phyloP scores from a whole-genome alignment of 2,888 invertebrate genomes.

The Chrysina gloriosa region DNA sequence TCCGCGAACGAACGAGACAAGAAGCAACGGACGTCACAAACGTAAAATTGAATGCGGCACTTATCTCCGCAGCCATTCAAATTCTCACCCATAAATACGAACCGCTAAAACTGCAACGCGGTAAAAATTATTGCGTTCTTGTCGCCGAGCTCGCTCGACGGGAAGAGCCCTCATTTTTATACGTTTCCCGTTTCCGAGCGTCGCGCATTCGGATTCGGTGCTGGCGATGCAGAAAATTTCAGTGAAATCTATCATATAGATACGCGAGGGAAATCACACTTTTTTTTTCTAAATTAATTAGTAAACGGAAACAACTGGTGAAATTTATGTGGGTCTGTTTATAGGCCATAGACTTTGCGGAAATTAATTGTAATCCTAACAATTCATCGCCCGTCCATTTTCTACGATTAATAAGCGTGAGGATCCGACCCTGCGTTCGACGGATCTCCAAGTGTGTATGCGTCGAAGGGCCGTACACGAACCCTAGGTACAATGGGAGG shows the following conservation, averaged over 20 bases:
- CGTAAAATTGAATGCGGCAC: neutral
- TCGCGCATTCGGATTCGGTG: neutral
- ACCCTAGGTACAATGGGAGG: slow-evolving; percentile 44
- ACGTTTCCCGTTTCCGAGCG: neutral
- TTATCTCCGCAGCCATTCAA: slow-evolving; percentile 10
- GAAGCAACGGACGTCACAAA: neutral
- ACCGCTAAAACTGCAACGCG: slow-evolving; percentile 11
- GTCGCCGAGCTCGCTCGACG: neutral
- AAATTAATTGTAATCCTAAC: no score
- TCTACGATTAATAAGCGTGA: neutral
- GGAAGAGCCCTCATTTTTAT: neutral
- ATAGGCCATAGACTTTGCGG: no score
- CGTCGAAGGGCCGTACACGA: slow-evolving; percentile 44
- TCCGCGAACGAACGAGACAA: neutral
- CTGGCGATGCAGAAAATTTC: neutral
- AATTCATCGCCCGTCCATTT: no score
- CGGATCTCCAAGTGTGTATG: neutral
- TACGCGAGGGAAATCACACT: no score
- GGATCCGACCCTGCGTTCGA: neutral
- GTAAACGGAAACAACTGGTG: no score
- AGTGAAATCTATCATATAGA: no score
- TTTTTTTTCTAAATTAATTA: no score
- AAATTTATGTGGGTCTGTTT: no score
- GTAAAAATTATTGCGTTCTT: slow-evolving; percentile 12
- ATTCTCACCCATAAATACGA: slow-evolving; percentile 15